Evolutionary conservation across 2,888 invertebrate species (phyloP).

Genomic region (Seira sanloemensis): DNA sequence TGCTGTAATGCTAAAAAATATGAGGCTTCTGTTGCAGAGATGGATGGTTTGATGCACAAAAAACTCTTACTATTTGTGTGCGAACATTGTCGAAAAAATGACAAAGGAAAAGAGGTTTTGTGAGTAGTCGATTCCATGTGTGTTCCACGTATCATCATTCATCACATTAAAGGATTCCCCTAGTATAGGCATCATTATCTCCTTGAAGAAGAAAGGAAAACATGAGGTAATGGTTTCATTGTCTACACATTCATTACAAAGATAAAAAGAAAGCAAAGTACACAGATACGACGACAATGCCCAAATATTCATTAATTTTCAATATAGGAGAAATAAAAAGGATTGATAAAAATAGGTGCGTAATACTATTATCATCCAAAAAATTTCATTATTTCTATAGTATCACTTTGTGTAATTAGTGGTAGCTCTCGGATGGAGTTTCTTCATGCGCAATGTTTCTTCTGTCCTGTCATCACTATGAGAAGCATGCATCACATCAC

Average conservation of each 20-base stretch:
- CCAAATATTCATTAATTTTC: not conserved
- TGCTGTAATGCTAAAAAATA: too few species aligned
- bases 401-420: constrained; percentile 11
- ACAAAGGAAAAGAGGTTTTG: not conserved
- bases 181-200: not conserved
- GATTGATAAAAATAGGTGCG: not conserved
- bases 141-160: not conserved
- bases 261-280: constrained; percentile 3
- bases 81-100: too few species aligned
- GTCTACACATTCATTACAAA: not conserved
- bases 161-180: not conserved
- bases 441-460: not conserved
- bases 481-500: constrained; percentile 7
- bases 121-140: not conserved
- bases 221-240: constrained; percentile 5
- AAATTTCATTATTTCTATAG: not conserved
- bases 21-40: not conserved
- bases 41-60: not conserved
- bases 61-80: not conserved
- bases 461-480: constrained; percentile 16
- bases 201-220: not conserved
- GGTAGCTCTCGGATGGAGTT: not conserved
- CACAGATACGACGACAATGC: not conserved
- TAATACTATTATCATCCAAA: not conserved
- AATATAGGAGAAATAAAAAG: not conserved